Evolutionary conservation across 1,140 invertebrate species (phyloP).

Genomic region (Himalopsyche phryganea): DNA sequence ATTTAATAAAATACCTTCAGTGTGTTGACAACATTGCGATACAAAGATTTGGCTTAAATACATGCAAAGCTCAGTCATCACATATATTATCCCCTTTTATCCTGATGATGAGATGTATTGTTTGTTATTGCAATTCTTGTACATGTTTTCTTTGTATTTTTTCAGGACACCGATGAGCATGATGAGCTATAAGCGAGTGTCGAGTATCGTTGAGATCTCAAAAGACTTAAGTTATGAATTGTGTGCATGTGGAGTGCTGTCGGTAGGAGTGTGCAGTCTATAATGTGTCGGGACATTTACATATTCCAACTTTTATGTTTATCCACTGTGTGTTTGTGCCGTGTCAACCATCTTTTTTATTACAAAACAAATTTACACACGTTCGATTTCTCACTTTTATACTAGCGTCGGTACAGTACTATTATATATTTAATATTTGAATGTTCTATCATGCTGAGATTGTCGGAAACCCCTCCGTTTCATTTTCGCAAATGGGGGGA

Average conservation of each 20-base stretch:
- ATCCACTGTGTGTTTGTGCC: slow-evolving; percentile 21
- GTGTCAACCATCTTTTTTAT: slow-evolving; percentile 22
- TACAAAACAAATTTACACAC: slow-evolving; percentile 9
- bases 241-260: slow-evolving; percentile 9
- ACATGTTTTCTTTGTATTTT: slow-evolving; percentile 26
- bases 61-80: no score
- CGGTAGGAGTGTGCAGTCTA: slow-evolving; percentile 7
- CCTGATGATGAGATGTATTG: no score
- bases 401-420: slow-evolving; percentile 17
- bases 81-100: no score
- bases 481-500: slow-evolving; percentile 25
- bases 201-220: slow-evolving; percentile 1
- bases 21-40: no score
- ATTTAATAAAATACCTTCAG: no score
- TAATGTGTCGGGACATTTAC: slow-evolving; percentile 18
- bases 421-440: neutral
- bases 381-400: slow-evolving; percentile 25
- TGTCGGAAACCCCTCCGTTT: slow-evolving; percentile 9
- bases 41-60: no score
- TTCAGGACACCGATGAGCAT: slow-evolving; percentile 56
- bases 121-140: no score
- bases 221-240: slow-evolving; percentile 24
- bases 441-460: neutral
- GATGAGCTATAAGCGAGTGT: slow-evolving; percentile 60
- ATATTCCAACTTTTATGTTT: slow-evolving; percentile 24